phyloP scores from a whole-genome alignment of 2,113 vertebrate species.

The Hemicordylus capensis region DNA sequence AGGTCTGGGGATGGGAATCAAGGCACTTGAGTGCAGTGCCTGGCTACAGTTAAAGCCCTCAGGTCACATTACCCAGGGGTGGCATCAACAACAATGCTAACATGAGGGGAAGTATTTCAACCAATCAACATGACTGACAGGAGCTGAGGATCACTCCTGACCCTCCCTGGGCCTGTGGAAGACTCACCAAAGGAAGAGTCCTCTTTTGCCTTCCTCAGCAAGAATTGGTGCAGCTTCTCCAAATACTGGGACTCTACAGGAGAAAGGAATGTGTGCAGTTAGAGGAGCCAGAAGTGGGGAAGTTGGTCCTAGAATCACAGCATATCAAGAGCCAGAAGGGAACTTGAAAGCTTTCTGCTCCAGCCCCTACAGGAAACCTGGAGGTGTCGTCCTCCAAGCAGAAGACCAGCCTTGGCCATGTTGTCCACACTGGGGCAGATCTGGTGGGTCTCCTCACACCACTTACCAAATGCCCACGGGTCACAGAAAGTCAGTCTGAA shows the following conservation, averaged over 20 bases:
- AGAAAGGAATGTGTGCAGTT: not conserved
- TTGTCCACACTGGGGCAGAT: not conserved
- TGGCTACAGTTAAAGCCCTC: too few relatives aligned
- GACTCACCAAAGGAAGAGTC: conserved; percentile 80
- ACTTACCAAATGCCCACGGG: not conserved
- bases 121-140: not conserved
- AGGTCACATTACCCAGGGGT: too few relatives aligned
- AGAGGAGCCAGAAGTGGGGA: not conserved
- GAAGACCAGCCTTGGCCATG: not conserved
- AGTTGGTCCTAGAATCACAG: too few relatives aligned
- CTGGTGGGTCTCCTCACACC: not conserved
- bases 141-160: not conserved
- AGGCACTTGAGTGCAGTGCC: too few relatives aligned
- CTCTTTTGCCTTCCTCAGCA: conserved; percentile 77
- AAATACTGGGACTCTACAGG: conserved; percentile 73
- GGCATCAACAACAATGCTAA: too few relatives aligned
- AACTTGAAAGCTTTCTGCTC: too few relatives aligned
- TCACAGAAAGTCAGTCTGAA: not conserved
- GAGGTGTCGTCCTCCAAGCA: not conserved
- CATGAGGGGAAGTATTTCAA: too few relatives aligned
- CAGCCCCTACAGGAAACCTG: too few relatives aligned
- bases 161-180: not conserved
- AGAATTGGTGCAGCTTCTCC: conserved; percentile 76
- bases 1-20: too few relatives aligned
- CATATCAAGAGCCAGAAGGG: too few relatives aligned